phyloP scores from a whole-genome alignment of 2,888 invertebrate species.

The Ceramica pisi region DNA sequence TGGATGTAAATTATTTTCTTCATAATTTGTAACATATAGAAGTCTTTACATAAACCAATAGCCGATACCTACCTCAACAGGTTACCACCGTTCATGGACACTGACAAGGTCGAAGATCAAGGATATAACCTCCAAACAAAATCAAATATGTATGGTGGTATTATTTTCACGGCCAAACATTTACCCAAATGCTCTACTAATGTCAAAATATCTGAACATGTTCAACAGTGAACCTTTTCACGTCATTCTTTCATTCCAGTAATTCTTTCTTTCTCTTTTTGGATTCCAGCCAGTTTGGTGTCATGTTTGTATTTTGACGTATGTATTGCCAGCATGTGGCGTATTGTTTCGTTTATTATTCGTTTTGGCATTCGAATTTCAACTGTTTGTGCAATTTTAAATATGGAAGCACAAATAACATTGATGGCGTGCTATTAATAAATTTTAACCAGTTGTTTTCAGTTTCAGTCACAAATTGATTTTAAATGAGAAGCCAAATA shows the following conservation, averaged over 20 bases:
- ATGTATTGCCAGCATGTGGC: constrained; percentile 26
- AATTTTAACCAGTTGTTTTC: no score
- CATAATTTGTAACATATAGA: no score
- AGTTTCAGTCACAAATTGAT: no score
- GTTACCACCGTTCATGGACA: background rate
- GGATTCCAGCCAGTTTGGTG: constrained; percentile 13
- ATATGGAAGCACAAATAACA: background rate
- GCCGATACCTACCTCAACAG: background rate
- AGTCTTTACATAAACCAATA: background rate
- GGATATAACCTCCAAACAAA: background rate
- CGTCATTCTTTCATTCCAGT: background rate
- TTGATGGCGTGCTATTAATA: no score
- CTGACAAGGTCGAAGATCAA: background rate
- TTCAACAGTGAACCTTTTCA: constrained; percentile 10
- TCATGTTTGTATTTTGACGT: constrained; percentile 37
- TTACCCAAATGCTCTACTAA: background rate
- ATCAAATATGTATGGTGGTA: constrained; percentile 1
- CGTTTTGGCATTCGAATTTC: constrained; percentile 13
- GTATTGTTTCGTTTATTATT: constrained; percentile 29
- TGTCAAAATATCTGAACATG: background rate
- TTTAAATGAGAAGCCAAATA: no score
- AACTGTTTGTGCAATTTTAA: constrained; percentile 1
- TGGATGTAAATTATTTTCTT: background rate
- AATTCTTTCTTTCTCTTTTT: constrained; percentile 16
- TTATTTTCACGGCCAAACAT: background rate